These are phyloP conservation scores for Phoxinus phoxinus DNA, from an alignment of 2,113 vertebrate species.

Conservation along the genomic window DNA sequence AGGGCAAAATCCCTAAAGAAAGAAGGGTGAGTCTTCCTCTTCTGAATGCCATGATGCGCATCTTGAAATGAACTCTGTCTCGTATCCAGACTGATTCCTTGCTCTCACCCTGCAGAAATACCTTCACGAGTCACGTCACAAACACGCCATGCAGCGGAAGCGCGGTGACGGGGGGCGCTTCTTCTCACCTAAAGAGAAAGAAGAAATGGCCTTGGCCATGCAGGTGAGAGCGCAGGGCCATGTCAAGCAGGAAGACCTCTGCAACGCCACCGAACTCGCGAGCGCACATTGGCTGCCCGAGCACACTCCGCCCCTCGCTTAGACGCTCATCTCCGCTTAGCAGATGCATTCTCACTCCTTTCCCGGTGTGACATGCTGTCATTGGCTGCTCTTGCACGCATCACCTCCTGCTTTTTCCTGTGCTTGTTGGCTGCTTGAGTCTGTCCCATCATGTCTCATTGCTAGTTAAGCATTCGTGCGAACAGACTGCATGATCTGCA, in stretches of 20 bases:
- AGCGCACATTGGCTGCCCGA: slow-evolving; percentile 51
- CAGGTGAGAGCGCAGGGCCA: slow-evolving; percentile 76
- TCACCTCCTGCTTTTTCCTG: slow-evolving; percentile 20
- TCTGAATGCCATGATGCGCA: neutral
- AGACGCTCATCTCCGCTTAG: slow-evolving; percentile 31
- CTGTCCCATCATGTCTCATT: slow-evolving; percentile 2
- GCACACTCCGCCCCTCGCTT: slow-evolving; percentile 44
- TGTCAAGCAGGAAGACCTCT: slow-evolving; percentile 57
- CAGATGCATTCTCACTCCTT: slow-evolving; percentile 7
- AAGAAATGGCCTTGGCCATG: slow-evolving; percentile 83
- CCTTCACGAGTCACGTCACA: slow-evolving; percentile 93
- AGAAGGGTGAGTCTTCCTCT: slow-evolving; percentile 82
- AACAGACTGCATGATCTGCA: slow-evolving; percentile 2
- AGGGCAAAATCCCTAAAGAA: slow-evolving; percentile 98
- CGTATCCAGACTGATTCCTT: neutral
- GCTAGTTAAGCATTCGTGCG: neutral
- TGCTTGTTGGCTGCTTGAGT: slow-evolving; percentile 26
- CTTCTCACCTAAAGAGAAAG: slow-evolving; percentile 96
- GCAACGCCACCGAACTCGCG: slow-evolving; percentile 40
- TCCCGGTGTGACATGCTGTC: slow-evolving; percentile 8
- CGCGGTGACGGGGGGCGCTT: slow-evolving; percentile 94
- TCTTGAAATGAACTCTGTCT: neutral
- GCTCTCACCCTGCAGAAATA: slow-evolving; percentile 87
- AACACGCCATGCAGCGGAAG: slow-evolving; percentile 96
- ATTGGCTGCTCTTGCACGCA: slow-evolving; percentile 19